These are phyloP conservation scores for Falco peregrinus DNA, from an alignment of 2,797 vertebrate species.

Conservation along the genomic window DNA sequence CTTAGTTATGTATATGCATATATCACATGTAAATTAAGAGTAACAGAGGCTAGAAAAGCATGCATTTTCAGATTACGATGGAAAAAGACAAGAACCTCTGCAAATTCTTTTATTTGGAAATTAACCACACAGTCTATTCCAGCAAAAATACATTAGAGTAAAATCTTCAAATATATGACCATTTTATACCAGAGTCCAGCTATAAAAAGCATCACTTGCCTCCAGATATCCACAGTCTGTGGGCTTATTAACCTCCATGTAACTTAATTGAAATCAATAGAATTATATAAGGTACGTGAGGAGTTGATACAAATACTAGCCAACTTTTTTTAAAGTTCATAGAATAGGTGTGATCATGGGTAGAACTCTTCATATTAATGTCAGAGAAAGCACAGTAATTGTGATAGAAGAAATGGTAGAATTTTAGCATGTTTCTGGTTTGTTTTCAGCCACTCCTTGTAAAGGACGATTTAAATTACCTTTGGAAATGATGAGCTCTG, in stretches of 20 bases:
- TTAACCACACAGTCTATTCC: not conserved
- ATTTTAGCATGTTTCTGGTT: not conserved
- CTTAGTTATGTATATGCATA: not conserved
- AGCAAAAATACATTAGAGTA: not conserved
- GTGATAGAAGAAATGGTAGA: not conserved
- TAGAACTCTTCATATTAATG: not conserved
- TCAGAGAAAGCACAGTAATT: not conserved
- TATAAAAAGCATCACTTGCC: not conserved
- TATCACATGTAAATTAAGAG: not conserved
- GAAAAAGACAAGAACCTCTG: not conserved
- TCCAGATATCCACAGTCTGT: not conserved
- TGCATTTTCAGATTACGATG: not conserved
- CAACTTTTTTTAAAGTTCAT: not conserved
- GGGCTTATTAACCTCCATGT: not conserved
- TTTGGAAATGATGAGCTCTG: constrained; percentile 78
- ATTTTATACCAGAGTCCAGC: not conserved
- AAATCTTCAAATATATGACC: not conserved
- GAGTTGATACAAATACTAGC: not conserved
- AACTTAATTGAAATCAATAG: not conserved
- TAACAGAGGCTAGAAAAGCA: not conserved
- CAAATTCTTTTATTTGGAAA: not conserved
- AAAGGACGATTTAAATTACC: constrained; percentile 78
- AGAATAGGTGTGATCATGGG: not conserved
- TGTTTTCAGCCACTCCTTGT: constrained; percentile 69
- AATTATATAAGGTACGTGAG: not conserved